Base-by-base conservation (phyloP, 2,888 invertebrate species). In the Troilus luridus region DNA sequence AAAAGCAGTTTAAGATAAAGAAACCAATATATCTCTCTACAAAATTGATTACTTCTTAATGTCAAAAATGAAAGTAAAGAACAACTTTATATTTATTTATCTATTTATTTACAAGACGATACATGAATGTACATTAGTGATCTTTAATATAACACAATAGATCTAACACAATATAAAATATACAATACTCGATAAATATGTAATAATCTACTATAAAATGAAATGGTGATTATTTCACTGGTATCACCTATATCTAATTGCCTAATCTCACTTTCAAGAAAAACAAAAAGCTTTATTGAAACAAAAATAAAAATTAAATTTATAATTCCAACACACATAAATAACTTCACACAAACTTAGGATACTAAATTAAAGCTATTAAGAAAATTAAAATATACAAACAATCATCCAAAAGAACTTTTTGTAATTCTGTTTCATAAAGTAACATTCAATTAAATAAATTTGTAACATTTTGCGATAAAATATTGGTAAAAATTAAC, bases 121-220 rank as follows among this genome's bases (percentile, higher is more conserved):
- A 91, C 91, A 91, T 85, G 88, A 91, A 91, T 91, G 88, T 91
- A 91, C 91, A 91, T 59, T 91, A 91, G 88, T 91, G 91, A 60
- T 90, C 81, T 77, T 41, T 21, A 90, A 90, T 90, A 90, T 81
- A 90, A 85, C 85, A 85, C 85, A 85, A 85, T 85, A 85, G 81
- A 85, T 85, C 90, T 90, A 90, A 88, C 59, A 90, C 85, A 90
- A 90, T 90, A 90, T 85, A 90, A 90, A 90, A 90, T 90, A 90
- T 90, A 90, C 90, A 90, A 21, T 88, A 72, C 27, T 90, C 62
- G 90, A 90, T 90, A 90, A 90, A 90, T 90, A 88, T 90, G 85
- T 90, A 90, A 54, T 77, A 64, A 58, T 41, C 81, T 90, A 90
- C 90, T 77, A 58, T 90, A 54, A 85, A 90, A 90, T 77, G 89